Conservation (phyloP, 2,113 vertebrate genomes). For the Syngnathus scovelli region DNA sequence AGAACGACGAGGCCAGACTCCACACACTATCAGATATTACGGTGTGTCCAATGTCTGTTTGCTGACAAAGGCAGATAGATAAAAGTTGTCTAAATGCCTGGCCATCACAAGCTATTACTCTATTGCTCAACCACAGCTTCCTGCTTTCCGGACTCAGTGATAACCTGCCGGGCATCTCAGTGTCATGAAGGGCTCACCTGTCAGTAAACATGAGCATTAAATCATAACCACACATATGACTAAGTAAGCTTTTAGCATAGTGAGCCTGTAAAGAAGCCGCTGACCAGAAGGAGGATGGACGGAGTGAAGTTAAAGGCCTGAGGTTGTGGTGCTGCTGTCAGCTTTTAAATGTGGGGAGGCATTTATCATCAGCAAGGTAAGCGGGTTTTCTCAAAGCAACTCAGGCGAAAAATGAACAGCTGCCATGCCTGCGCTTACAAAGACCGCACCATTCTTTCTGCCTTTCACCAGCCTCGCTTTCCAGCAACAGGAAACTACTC, state of each 20-base stretch:
- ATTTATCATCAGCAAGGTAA: conserved; percentile 78
- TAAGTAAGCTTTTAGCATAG: conserved; percentile 30
- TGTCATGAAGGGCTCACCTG: conserved; percentile 43
- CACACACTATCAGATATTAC: conserved; percentile 42
- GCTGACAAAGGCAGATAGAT: conserved; percentile 38
- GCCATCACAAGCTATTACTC: conserved; percentile 36
- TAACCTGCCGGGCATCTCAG: conserved; percentile 30
- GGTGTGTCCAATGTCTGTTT: conserved; percentile 35
- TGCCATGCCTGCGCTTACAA: conserved; percentile 65
- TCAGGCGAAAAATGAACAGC: conserved; percentile 88
- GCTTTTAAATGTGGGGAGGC: conserved; percentile 63
- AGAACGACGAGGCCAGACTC: conserved; percentile 28
- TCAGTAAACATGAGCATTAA: conserved; percentile 44
- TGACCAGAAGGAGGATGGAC: conserved; percentile 44
- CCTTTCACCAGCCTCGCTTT: conserved; percentile 27
- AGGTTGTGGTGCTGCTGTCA: conserved; percentile 57
- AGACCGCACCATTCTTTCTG: conserved; percentile 45
- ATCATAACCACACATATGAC: conserved; percentile 27
- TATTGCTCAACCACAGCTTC: conserved; percentile 29
- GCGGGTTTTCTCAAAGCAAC: conserved; percentile 69
- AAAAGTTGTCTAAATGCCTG: conserved; percentile 33
- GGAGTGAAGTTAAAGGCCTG: conserved; percentile 41
- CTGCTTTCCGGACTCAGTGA: conserved; percentile 32
- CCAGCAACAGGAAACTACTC: conserved; percentile 49
- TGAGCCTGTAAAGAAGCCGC: conserved; percentile 21